These are phyloP conservation scores for Ceyx erithaca DNA, from an alignment of 2,797 vertebrate genomes.

Conservation along the genomic window DNA sequence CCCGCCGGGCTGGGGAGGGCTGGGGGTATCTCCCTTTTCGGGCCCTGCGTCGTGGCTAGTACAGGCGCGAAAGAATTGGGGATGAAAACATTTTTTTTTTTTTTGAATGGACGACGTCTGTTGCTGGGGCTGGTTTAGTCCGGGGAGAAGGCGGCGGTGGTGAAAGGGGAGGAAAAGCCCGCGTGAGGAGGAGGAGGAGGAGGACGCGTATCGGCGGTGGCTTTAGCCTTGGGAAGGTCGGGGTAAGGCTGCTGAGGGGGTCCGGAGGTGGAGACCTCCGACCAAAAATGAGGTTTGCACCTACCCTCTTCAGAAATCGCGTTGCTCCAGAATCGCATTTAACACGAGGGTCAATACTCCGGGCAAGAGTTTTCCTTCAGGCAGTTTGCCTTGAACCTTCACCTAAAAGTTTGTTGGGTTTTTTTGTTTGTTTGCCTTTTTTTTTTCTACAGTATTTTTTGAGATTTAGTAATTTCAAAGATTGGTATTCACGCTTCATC, in stretches of 20 bases:
- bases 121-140: not conserved
- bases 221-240: not conserved
- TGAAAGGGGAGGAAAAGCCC: not conserved
- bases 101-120: not conserved
- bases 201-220: not conserved
- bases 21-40: not conserved
- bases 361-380: slow-evolving; percentile 30
- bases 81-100: not conserved
- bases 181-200: not conserved
- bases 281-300: not conserved
- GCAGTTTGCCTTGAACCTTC: slow-evolving; percentile 55
- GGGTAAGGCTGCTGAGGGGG: not conserved
- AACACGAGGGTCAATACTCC: not conserved
- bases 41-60: no score
- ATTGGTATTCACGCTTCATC: slow-evolving; percentile 42
- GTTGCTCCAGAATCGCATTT: not conserved
- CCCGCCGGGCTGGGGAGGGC: not conserved
- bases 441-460: not conserved
- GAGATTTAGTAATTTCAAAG: slow-evolving; percentile 53
- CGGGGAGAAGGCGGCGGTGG: not conserved
- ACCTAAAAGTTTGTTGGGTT: slow-evolving; percentile 55
- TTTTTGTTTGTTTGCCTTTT: not conserved
- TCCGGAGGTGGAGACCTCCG: not conserved
- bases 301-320: not conserved
- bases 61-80: not conserved